phyloP scores from a whole-genome alignment of 2,113 vertebrate genomes.

The Mobula birostris region DNA sequence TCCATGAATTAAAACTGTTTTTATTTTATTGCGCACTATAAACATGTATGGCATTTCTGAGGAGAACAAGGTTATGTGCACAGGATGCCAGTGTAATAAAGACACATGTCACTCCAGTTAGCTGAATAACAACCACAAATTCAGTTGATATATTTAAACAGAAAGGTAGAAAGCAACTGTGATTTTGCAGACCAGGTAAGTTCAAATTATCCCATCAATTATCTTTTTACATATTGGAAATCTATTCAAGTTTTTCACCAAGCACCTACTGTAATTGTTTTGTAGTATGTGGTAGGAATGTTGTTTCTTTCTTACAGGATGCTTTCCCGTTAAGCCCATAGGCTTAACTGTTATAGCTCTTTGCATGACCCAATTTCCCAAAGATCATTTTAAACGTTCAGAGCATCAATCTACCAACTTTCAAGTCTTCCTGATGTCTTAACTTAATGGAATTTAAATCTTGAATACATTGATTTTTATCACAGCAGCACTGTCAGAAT shows the following conservation, averaged over 20 bases:
- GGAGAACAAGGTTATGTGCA: background rate
- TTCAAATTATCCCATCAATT: background rate
- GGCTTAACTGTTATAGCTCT: too few species aligned
- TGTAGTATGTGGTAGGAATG: too few species aligned
- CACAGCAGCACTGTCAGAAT: background rate
- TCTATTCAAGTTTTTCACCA: background rate
- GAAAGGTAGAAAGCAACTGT: background rate
- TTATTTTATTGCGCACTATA: background rate
- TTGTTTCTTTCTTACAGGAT: too few species aligned
- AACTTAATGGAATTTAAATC: too few species aligned
- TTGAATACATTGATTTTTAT: too few species aligned
- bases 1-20: background rate
- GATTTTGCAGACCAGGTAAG: background rate
- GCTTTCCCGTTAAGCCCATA: too few species aligned
- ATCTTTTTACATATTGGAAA: background rate
- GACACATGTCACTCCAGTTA: background rate
- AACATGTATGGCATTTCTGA: background rate
- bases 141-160: background rate
- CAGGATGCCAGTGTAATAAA: background rate
- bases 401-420: too few species aligned
- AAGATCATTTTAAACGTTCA: too few species aligned
- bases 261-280: background rate
- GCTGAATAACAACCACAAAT: background rate
- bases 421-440: too few species aligned
- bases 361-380: too few species aligned